These are phyloP conservation scores for Zaprionus bogoriensis DNA, from an alignment of 2,888 invertebrate genomes.

Conservation along the genomic window DNA sequence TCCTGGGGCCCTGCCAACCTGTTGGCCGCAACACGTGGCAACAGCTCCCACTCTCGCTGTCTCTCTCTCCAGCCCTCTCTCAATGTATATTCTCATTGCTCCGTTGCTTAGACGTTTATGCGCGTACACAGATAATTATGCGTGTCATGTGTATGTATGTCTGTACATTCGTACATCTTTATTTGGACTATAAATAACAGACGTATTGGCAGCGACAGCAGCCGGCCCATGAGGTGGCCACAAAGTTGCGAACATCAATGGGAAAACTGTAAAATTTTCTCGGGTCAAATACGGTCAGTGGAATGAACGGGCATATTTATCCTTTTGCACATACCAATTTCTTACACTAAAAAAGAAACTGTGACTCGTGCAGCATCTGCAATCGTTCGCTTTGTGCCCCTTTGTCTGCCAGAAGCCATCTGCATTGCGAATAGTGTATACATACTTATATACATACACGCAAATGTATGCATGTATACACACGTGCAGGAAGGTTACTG, in stretches of 20 bases:
- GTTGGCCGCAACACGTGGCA: constrained; percentile 40
- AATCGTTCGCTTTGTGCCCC: constrained; percentile 1
- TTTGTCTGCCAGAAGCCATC: constrained; percentile 5
- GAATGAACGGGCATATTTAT: constrained; percentile 23
- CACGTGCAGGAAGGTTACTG: not conserved
- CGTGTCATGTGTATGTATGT: not conserved
- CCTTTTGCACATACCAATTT: not conserved
- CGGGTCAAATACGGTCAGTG: constrained; percentile 11
- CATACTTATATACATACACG: not conserved
- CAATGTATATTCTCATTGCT: constrained; percentile 2
- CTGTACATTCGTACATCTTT: too few relatives aligned
- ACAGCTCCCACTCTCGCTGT: not conserved
- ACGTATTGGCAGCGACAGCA: not conserved
- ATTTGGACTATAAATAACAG: constrained; percentile 3
- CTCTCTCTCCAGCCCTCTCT: not conserved
- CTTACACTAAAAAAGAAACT: not conserved
- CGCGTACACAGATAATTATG: not conserved
- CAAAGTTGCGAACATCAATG: not conserved
- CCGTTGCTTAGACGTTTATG: not conserved
- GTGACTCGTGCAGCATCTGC: not conserved
- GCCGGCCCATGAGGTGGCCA: not conserved
- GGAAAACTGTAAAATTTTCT: not conserved
- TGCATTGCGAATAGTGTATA: too few relatives aligned
- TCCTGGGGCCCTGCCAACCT: constrained; percentile 36
- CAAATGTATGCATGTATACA: not conserved